A percentile compares a stretch with the other conserved stretches of the same genome.
phyloP scores from a whole-genome alignment of 2,888 invertebrate genomes.

The Amaurobius ferox region DNA sequence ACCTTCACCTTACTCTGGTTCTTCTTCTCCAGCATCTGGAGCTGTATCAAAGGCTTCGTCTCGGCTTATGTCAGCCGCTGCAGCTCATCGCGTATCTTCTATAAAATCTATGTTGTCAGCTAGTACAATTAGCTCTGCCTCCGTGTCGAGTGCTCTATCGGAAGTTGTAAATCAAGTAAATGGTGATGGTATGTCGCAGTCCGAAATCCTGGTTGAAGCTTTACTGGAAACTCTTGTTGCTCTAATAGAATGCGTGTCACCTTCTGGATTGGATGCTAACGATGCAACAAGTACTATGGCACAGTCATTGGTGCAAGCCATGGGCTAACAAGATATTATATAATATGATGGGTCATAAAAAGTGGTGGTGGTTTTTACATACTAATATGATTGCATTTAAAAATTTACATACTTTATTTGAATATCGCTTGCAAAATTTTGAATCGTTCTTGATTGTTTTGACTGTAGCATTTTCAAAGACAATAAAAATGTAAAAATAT shows the following conservation, averaged over 20 bases:
- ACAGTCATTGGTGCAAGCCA: not conserved
- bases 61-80: conserved; percentile 35
- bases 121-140: conserved; percentile 1
- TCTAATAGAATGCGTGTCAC: not conserved
- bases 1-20: too few relatives aligned
- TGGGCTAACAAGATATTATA: not conserved
- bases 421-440: too few relatives aligned
- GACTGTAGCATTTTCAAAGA: not conserved
- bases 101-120: not conserved
- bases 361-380: not conserved
- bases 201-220: conserved; percentile 31
- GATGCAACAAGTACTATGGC: not conserved
- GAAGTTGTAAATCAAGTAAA: conserved; percentile 19
- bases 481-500: not conserved
- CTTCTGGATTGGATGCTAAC: not conserved
- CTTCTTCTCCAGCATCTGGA: too few relatives aligned
- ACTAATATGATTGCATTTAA: too few relatives aligned
- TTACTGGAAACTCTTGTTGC: conserved; percentile 47
- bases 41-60: not conserved
- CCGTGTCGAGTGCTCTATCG: conserved; percentile 25
- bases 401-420: too few relatives aligned
- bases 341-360: too few relatives aligned
- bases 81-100: conserved; percentile 18
- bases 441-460: too few relatives aligned
- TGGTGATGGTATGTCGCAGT: conserved; percentile 21